These are phyloP conservation scores for Neelides sp. DNA, from an alignment of 1,140 invertebrate species.

Conservation along the genomic window DNA sequence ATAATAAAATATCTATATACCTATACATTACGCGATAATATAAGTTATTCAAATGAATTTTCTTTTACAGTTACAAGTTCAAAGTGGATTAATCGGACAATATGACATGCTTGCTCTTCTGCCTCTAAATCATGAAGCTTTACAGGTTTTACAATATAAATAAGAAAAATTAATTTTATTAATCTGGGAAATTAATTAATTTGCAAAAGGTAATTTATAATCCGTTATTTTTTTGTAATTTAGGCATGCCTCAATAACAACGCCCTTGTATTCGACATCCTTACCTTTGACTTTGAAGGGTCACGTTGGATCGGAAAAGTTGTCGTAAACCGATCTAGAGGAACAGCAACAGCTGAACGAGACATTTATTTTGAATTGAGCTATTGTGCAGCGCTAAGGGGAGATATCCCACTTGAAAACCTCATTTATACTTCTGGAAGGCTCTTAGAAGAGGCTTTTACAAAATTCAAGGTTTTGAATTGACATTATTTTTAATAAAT, in stretches of 20 bases:
- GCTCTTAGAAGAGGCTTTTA: constrained; percentile 23
- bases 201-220: too few species aligned
- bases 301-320: constrained; percentile 28
- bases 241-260: constrained; percentile 19
- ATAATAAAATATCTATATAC: constrained; percentile 1
- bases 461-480: constrained; percentile 21
- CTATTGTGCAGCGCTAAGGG: constrained; percentile 20
- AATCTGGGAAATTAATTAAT: too few species aligned
- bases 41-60: constrained; percentile 2
- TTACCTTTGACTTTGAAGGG: constrained; percentile 27
- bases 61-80: constrained; percentile 16
- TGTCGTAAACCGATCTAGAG: constrained; percentile 19
- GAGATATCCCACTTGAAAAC: constrained; percentile 25
- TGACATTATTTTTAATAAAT: not conserved
- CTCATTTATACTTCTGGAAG: constrained; percentile 23
- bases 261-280: constrained; percentile 20
- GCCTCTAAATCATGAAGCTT: constrained; percentile 21
- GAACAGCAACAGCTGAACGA: constrained; percentile 19
- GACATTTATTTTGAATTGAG: constrained; percentile 29
- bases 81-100: not conserved
- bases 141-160: too few species aligned
- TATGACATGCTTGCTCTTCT: constrained; percentile 26
- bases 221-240: not conserved
- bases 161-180: too few species aligned
- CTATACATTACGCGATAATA: not conserved